Evolutionary conservation across 2,113 vertebrate genomes (phyloP).

Genomic region (Cromileptes altivelis): DNA sequence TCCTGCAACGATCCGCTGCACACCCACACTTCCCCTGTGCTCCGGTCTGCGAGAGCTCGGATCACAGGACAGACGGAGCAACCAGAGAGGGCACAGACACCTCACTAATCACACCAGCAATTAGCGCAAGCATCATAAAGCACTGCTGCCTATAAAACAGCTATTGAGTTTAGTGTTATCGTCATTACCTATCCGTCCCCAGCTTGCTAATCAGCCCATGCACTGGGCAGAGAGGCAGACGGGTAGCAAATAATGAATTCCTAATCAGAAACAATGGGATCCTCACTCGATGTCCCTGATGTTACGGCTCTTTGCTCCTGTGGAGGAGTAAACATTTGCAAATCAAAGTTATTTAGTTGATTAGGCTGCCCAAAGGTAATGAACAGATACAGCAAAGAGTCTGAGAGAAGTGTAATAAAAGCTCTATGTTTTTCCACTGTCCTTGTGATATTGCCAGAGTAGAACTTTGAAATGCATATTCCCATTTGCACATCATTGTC

Average conservation of each 20-base stretch:
- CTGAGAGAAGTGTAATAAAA: slow-evolving; percentile 33
- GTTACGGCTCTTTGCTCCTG: slow-evolving; percentile 63
- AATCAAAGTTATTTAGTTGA: slow-evolving; percentile 74
- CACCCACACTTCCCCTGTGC: slow-evolving; percentile 56
- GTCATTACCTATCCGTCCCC: slow-evolving; percentile 65
- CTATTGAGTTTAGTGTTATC: slow-evolving; percentile 74
- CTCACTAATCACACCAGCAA: slow-evolving; percentile 83
- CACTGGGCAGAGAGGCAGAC: slow-evolving; percentile 58
- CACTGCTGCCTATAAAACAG: slow-evolving; percentile 75
- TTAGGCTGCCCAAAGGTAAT: slow-evolving; percentile 66
- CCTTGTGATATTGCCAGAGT: slow-evolving; percentile 33
- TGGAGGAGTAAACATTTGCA: slow-evolving; percentile 76
- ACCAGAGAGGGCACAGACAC: slow-evolving; percentile 66
- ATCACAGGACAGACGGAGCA: slow-evolving; percentile 64
- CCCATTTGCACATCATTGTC: background rate
- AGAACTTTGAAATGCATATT: slow-evolving; percentile 4
- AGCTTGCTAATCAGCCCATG: slow-evolving; percentile 72
- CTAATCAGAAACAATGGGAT: slow-evolving; percentile 73
- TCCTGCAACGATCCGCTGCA: slow-evolving; percentile 57
- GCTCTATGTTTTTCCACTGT: background rate
- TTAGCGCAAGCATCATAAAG: slow-evolving; percentile 81
- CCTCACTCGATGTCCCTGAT: slow-evolving; percentile 39
- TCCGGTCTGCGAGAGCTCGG: slow-evolving; percentile 56
- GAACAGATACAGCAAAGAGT: slow-evolving; percentile 23
- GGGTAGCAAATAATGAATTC: slow-evolving; percentile 68